Conservation (phyloP, 2,797 vertebrate genomes). For the Anguilla marmorata region DNA sequence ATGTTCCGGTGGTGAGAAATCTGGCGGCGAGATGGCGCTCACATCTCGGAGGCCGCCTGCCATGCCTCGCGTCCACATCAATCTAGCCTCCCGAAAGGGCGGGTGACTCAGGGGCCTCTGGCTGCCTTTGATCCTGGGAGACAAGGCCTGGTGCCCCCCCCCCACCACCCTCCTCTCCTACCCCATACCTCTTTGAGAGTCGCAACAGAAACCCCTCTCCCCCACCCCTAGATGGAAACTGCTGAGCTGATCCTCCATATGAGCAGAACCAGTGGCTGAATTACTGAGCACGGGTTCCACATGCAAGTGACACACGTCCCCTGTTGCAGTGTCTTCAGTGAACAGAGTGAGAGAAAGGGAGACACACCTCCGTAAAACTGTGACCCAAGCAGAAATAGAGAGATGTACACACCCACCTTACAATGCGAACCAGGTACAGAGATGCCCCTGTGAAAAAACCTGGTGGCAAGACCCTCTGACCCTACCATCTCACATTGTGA, state of each 20-base stretch:
- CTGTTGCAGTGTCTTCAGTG: not conserved
- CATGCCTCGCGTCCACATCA: conserved; percentile 68
- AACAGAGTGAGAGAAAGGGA: not conserved
- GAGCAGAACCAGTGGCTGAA: not conserved
- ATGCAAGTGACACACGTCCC: not conserved
- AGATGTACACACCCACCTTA: not conserved
- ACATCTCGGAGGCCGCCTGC: conserved; percentile 68
- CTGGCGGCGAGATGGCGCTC: conserved; percentile 70
- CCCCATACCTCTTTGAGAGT: not conserved
- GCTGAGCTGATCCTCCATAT: not conserved
- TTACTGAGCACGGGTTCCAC: not conserved
- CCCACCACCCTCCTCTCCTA: conserved; percentile 48
- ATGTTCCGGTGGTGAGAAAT: conserved; percentile 65
- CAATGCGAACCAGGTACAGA: not conserved
- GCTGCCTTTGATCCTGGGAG: conserved; percentile 74
- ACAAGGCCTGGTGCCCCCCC: conserved; percentile 56
- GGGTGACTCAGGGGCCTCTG: conserved; percentile 64
- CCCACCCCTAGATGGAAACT: not conserved
- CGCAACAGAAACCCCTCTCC: conserved; percentile 42
- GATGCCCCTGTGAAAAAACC: not conserved
- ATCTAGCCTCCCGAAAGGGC: conserved; percentile 71
- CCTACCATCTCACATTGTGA: not conserved
- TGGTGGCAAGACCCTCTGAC: not conserved
- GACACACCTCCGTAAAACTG: not conserved
- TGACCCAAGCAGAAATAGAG: not conserved